phyloP scores from a whole-genome alignment of 2,888 invertebrate genomes.

The Megamerina dolium region DNA sequence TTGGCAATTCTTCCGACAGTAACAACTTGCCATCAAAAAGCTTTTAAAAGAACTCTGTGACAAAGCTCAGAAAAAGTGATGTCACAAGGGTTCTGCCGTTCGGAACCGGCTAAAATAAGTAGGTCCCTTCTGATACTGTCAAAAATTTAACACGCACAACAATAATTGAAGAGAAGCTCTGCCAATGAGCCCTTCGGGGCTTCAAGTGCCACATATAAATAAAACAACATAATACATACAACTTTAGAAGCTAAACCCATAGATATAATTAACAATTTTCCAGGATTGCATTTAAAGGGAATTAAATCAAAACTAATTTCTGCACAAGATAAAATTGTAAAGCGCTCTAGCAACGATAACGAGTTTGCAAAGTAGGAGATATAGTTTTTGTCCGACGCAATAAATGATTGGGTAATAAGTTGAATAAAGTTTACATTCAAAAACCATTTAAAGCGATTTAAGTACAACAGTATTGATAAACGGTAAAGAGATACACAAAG shows the following conservation, averaged over 20 bases:
- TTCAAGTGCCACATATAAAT: too few species aligned
- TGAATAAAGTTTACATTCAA: conserved; percentile 1
- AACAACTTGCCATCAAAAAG: too few species aligned
- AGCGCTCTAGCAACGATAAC: background rate
- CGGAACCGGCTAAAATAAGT: too few species aligned
- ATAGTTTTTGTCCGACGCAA: conserved; percentile 3
- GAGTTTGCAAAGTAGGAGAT: conserved; percentile 1
- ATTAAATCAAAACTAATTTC: conserved; percentile 2
- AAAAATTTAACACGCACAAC: too few species aligned
- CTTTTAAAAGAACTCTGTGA: too few species aligned
- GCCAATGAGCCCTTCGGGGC: too few species aligned
- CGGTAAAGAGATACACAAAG: conserved; percentile 1
- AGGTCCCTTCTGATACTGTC: too few species aligned
- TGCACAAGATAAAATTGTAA: conserved; percentile 1
- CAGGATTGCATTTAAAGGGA: background rate
- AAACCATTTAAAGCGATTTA: background rate
- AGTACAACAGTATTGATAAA: conserved; percentile 1
- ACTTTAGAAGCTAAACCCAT: conserved; percentile 1
- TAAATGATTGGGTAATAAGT: background rate
- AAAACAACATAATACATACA: conserved; percentile 1
- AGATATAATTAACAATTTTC: conserved; percentile 1
- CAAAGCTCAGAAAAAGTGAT: too few species aligned
- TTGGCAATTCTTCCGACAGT: too few species aligned
- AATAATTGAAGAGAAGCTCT: too few species aligned
- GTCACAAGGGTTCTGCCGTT: too few species aligned